Evolutionary conservation across 2,888 invertebrate species (phyloP).

Genomic region (Drepana falcataria): DNA sequence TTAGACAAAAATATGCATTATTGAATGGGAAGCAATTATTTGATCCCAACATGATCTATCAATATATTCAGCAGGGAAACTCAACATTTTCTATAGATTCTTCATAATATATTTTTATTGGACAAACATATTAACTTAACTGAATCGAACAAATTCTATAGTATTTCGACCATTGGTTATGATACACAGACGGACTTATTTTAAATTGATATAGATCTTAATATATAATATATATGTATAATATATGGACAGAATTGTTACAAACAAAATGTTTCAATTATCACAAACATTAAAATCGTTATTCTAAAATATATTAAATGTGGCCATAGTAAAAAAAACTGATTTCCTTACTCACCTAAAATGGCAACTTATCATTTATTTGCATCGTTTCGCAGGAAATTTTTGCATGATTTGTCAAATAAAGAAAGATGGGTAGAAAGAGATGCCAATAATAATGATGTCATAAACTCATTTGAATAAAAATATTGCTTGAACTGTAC

Average conservation of each 20-base stretch:
- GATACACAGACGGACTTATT: conserved; percentile 26
- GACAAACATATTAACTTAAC: neutral
- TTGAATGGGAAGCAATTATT: too few species aligned
- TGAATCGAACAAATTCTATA: conserved; percentile 11
- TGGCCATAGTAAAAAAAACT: neutral
- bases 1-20: too few species aligned
- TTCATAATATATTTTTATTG: conserved; percentile 6
- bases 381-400: neutral
- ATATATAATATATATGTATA: conserved; percentile 15
- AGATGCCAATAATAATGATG: too few species aligned
- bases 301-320: conserved; percentile 14
- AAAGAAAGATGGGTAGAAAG: too few species aligned
- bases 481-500: too few species aligned
- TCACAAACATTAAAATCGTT: conserved; percentile 47
- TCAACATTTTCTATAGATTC: conserved; percentile 7
- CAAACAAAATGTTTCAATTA: conserved; percentile 51
- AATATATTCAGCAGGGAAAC: conserved; percentile 4
- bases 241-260: conserved; percentile 64
- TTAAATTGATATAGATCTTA: conserved; percentile 23
- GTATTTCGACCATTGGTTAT: conserved; percentile 15
- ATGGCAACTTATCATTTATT: neutral
- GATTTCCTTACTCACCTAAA: neutral
- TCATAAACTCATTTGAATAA: too few species aligned
- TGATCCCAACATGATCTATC: neutral
- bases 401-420: too few species aligned